A percentile compares a stretch with the other conserved stretches of the same genome.
Conservation (phyloP, 2,797 vertebrate species). For the Poeciliopsis gracilis region DNA sequence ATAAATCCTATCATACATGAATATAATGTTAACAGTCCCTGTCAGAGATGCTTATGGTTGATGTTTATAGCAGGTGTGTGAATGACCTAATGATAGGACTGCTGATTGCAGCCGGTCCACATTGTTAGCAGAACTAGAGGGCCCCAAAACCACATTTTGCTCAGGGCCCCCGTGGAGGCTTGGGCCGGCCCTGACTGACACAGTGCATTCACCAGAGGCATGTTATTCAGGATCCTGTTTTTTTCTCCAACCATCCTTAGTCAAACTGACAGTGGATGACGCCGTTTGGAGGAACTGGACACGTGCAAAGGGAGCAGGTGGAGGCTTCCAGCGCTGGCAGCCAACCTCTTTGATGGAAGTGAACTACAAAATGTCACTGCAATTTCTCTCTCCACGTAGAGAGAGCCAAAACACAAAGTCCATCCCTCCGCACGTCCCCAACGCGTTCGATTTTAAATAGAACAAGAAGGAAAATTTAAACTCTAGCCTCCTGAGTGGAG, state of each 20-base stretch:
- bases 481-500: constrained; percentile 21
- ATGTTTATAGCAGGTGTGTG: too few relatives aligned
- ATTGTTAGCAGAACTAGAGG: too few relatives aligned
- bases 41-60: too few relatives aligned
- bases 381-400: neutral
- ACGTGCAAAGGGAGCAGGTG: constrained; percentile 40
- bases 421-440: neutral
- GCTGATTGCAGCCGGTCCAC: too few relatives aligned
- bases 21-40: too few relatives aligned
- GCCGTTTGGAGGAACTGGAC: constrained; percentile 15
- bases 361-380: neutral
- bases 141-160: too few relatives aligned
- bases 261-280: constrained; percentile 19
- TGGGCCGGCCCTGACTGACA: neutral
- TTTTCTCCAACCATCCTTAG: constrained; percentile 19
- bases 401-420: neutral
- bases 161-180: too few relatives aligned
- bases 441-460: constrained; percentile 7
- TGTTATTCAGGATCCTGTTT: constrained; percentile 9
- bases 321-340: constrained; percentile 33
- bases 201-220: neutral
- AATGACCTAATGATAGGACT: too few relatives aligned
- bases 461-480: constrained; percentile 6
- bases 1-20: too few relatives aligned
- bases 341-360: constrained; percentile 29